phyloP scores from a whole-genome alignment of 2,888 invertebrate genomes.

The Podotricha telesiphe region DNA sequence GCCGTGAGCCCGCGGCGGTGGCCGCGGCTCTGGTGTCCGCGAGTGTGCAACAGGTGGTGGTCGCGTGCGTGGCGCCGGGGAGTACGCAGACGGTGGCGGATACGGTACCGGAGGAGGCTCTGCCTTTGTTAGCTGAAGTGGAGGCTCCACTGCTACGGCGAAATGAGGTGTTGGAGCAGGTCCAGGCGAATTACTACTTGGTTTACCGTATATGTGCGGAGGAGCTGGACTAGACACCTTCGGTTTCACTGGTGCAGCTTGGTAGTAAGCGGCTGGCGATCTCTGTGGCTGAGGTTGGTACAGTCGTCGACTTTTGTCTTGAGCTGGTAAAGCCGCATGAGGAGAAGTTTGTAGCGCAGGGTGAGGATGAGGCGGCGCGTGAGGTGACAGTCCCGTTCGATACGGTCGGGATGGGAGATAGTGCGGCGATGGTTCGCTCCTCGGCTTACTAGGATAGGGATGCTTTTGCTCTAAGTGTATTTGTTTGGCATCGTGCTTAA shows the following conservation, averaged over 20 bases:
- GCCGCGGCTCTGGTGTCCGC: conserved; percentile 80
- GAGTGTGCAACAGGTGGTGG: conserved; percentile 85
- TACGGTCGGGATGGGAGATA: conserved; percentile 81
- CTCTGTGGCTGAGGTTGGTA: conserved; percentile 73
- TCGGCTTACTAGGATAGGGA: conserved; percentile 84
- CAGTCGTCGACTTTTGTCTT: conserved; percentile 61
- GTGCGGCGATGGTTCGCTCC: conserved; percentile 81
- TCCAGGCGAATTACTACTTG: conserved; percentile 75
- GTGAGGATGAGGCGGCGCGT: conserved; percentile 80
- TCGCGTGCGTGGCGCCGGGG: conserved; percentile 64
- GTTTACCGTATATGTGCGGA: conserved; percentile 89
- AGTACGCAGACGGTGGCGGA: conserved; percentile 71
- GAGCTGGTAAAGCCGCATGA: conserved; percentile 63
- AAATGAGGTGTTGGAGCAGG: conserved; percentile 76
- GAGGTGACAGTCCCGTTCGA: conserved; percentile 77
- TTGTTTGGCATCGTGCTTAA: conserved; percentile 89
- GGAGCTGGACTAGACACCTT: conserved; percentile 91
- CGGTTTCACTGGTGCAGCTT: conserved; percentile 81
- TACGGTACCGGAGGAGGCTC: conserved; percentile 74
- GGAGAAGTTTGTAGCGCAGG: conserved; percentile 76
- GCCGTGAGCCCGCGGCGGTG: conserved; percentile 67
- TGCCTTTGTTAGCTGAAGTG: conserved; percentile 84
- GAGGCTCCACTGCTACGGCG: conserved; percentile 68
- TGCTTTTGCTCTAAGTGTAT: conserved; percentile 84
- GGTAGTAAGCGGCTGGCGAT: conserved; percentile 79